Evolutionary conservation across 2,797 vertebrate genomes (phyloP).

Genomic region (Remorina albescens): DNA sequence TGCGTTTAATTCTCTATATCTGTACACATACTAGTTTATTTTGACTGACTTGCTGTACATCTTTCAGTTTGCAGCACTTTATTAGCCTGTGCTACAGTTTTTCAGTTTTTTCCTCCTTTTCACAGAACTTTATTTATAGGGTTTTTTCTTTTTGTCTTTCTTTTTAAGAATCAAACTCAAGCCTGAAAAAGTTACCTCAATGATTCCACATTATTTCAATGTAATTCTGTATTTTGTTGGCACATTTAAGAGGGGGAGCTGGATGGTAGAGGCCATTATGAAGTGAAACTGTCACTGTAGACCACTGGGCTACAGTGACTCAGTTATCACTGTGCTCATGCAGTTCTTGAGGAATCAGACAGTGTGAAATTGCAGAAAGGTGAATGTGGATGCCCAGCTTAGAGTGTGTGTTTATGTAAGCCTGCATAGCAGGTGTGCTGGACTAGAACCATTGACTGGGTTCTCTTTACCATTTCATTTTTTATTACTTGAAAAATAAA

Average conservation of each 20-base stretch:
- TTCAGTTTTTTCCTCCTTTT: constrained; percentile 16
- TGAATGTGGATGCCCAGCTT: constrained; percentile 63
- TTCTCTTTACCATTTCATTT: constrained; percentile 48
- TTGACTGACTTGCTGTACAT: constrained; percentile 7
- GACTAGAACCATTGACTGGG: constrained; percentile 44
- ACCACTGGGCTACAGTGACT: constrained; percentile 59
- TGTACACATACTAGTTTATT: constrained; percentile 1
- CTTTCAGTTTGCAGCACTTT: background rate
- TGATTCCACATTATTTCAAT: constrained; percentile 21
- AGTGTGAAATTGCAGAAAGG: constrained; percentile 81
- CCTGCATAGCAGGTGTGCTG: constrained; percentile 47
- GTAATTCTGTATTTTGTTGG: constrained; percentile 45
- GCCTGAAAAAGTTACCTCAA: background rate
- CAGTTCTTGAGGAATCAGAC: constrained; percentile 72
- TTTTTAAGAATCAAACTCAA: background rate
- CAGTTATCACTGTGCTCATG: constrained; percentile 77
- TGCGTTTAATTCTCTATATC: no score
- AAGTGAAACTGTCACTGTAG: constrained; percentile 57
- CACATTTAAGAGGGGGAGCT: constrained; percentile 12
- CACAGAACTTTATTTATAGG: constrained; percentile 1
- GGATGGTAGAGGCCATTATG: constrained; percentile 52
- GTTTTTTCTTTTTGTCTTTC: background rate
- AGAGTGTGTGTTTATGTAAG: constrained; percentile 57
- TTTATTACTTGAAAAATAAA: constrained; percentile 50
- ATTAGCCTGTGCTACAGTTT: background rate